Evolutionary conservation across 2,113 vertebrate genomes (phyloP).

Genomic region (Abramis brama): DNA sequence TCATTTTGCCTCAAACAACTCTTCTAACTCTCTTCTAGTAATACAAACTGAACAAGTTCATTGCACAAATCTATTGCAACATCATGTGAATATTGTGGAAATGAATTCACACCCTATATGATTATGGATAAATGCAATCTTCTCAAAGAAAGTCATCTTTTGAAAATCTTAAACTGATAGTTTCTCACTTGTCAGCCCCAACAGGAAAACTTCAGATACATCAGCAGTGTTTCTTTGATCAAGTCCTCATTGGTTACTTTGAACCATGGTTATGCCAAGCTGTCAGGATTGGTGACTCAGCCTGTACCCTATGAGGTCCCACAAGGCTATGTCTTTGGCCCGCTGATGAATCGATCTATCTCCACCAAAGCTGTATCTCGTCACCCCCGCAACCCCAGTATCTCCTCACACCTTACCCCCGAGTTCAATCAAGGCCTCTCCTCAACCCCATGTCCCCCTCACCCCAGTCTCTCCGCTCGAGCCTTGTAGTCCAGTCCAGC

Average conservation of each 20-base stretch:
- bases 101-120: background rate
- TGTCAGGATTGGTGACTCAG: background rate
- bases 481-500: conserved; percentile 38
- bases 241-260: conserved; percentile 7
- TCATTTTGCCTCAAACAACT: background rate
- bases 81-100: background rate
- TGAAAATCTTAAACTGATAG: background rate
- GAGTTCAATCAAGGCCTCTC: background rate
- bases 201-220: background rate
- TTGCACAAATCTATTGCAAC: background rate
- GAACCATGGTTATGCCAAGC: background rate
- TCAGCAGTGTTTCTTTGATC: background rate
- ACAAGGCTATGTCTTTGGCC: background rate
- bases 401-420: background rate
- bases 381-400: background rate
- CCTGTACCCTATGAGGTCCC: background rate
- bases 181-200: background rate
- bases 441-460: background rate
- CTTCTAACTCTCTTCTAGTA: background rate
- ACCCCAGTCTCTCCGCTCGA: background rate
- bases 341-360: background rate
- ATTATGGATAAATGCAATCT: background rate
- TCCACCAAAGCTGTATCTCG: background rate
- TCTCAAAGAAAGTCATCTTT: background rate
- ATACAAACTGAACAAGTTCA: background rate